These are phyloP conservation scores for Aleiodes leptofemur DNA, from an alignment of 2,888 invertebrate genomes.

Conservation along the genomic window DNA sequence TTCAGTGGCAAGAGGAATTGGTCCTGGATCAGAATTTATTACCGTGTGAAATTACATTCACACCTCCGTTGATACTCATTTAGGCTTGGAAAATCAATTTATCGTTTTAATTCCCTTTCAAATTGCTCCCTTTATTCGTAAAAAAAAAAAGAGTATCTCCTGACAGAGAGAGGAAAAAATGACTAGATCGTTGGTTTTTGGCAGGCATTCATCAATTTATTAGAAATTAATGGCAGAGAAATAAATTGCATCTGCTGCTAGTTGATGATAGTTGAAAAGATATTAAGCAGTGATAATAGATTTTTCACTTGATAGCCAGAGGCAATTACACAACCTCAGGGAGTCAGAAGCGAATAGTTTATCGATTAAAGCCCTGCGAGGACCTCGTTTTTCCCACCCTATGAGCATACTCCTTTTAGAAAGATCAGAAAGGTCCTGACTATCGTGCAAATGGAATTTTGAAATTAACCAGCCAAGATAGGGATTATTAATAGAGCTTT, in stretches of 20 bases:
- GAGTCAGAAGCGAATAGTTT: slow-evolving; percentile 29
- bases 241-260: slow-evolving; percentile 7
- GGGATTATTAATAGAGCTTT: not conserved
- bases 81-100: slow-evolving; percentile 18
- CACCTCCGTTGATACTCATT: not conserved
- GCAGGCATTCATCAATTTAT: not conserved
- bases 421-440: slow-evolving; percentile 17
- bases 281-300: slow-evolving; percentile 9
- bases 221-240: not conserved
- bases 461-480: slow-evolving; percentile 23
- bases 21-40: not conserved
- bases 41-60: slow-evolving; percentile 25
- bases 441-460: slow-evolving; percentile 34
- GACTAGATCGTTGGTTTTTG: not conserved
- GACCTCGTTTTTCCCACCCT: slow-evolving; percentile 11
- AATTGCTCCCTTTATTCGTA: not conserved
- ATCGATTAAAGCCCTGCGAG: slow-evolving; percentile 30
- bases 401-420: not conserved
- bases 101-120: slow-evolving; percentile 2
- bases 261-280: not conserved
- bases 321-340: slow-evolving; percentile 4
- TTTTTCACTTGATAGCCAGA: slow-evolving; percentile 20
- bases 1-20: not conserved
- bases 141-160: not conserved
- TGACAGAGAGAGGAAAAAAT: not conserved